phyloP scores from a whole-genome alignment of 2,888 invertebrate species.

The Drosophila tripunctata region DNA sequence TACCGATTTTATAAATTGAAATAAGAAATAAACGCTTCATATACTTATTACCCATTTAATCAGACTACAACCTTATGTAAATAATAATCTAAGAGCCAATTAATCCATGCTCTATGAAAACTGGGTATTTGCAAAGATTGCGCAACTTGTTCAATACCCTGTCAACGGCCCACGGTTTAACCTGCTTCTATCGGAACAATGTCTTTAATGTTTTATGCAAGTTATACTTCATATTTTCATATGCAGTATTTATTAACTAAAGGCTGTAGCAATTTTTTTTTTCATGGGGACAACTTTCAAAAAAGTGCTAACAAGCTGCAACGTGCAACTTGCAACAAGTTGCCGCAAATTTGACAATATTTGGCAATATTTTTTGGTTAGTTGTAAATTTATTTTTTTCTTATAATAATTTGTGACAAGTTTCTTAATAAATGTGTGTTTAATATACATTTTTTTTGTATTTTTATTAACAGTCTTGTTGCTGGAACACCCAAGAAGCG shows the following conservation, averaged over 20 bases:
- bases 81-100: background rate
- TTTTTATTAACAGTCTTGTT: constrained; percentile 30
- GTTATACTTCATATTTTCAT: constrained; percentile 38
- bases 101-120: background rate
- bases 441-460: constrained; percentile 14
- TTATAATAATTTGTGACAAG: constrained; percentile 52
- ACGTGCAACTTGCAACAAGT: constrained; percentile 10
- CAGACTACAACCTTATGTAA: background rate
- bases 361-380: constrained; percentile 55
- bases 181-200: constrained; percentile 43
- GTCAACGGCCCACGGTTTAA: constrained; percentile 4
- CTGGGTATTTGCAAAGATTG: background rate
- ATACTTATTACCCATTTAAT: background rate
- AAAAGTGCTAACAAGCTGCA: constrained; percentile 62
- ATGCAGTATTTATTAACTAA: constrained; percentile 37
- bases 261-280: constrained; percentile 29
- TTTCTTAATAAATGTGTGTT: constrained; percentile 46
- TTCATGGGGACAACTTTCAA: constrained; percentile 53
- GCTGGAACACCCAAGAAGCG: constrained; percentile 55
- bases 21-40: too few species aligned
- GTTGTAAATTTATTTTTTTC: constrained; percentile 2
- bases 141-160: constrained; percentile 1
- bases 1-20: too few species aligned
- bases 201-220: constrained; percentile 33
- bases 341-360: constrained; percentile 61